These are phyloP conservation scores for Mylabris phalerata DNA, from an alignment of 1,140 invertebrate species.

Conservation along the genomic window DNA sequence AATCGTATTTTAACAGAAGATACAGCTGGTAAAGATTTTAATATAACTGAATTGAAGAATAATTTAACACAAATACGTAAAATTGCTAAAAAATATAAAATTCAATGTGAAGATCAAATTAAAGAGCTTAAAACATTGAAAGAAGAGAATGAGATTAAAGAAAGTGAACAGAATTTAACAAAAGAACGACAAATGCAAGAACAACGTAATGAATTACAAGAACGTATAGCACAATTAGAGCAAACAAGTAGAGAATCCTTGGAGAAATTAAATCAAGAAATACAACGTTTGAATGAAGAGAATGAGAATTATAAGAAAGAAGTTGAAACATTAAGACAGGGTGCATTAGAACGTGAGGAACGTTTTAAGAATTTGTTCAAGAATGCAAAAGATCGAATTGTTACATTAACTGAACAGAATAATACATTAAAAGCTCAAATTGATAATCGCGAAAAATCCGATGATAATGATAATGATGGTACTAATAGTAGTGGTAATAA, in stretches of 20 bases:
- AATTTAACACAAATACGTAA: slow-evolving; percentile 79
- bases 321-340: slow-evolving; percentile 58
- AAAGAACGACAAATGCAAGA: slow-evolving; percentile 45
- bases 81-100: slow-evolving; percentile 89
- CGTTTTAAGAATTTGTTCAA: slow-evolving; percentile 66
- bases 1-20: slow-evolving; percentile 62
- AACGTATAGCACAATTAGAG: slow-evolving; percentile 43
- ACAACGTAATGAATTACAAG: slow-evolving; percentile 46
- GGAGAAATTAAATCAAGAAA: slow-evolving; percentile 55
- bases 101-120: slow-evolving; percentile 67
- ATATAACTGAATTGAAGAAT: slow-evolving; percentile 65
- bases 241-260: slow-evolving; percentile 46
- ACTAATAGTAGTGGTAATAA: slow-evolving; percentile 42
- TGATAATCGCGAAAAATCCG: slow-evolving; percentile 44
- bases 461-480: neutral
- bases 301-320: slow-evolving; percentile 62
- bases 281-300: slow-evolving; percentile 52
- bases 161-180: slow-evolving; percentile 22
- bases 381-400: slow-evolving; percentile 63
- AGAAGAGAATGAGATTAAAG: slow-evolving; percentile 40
- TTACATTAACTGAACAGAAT: slow-evolving; percentile 60
- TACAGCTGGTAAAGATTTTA: slow-evolving; percentile 56
- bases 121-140: slow-evolving; percentile 56
- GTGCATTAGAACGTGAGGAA: slow-evolving; percentile 61
- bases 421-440: slow-evolving; percentile 50